Evolutionary conservation across 2,797 vertebrate genomes (phyloP).

Genomic region (Hippocampus kuda): DNA sequence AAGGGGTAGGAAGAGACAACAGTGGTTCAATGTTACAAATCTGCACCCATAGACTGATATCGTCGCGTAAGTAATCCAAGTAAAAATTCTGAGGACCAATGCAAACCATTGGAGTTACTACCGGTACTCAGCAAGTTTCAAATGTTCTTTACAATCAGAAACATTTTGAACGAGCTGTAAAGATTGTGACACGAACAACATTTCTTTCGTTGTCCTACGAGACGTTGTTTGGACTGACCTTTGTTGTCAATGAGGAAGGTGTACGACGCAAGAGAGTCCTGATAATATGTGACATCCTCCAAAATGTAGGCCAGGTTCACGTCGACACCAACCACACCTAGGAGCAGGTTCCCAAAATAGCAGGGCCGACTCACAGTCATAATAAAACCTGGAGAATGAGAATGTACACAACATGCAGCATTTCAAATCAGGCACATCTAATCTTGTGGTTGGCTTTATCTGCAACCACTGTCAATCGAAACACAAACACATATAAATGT

Average conservation of each 20-base stretch:
- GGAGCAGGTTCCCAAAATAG: constrained; percentile 92
- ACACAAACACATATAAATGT: neutral
- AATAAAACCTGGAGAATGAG: constrained; percentile 75
- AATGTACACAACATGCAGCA: neutral
- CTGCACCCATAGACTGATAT: constrained; percentile 10
- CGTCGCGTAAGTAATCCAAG: neutral
- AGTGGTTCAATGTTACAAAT: constrained; percentile 4
- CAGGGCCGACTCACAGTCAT: constrained; percentile 97
- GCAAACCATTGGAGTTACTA: neutral
- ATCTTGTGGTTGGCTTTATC: neutral
- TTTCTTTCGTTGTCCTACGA: neutral
- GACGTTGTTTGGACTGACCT: constrained; percentile 63
- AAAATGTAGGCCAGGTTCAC: constrained; percentile 96
- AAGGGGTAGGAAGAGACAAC: neutral
- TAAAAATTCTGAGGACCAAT: neutral
- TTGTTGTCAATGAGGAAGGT: constrained; percentile 99
- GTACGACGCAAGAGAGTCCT: constrained; percentile 94
- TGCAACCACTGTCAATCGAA: neutral
- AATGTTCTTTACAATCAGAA: too few relatives aligned
- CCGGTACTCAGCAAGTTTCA: too few relatives aligned
- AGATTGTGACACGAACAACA: too few relatives aligned
- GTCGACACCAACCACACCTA: constrained; percentile 94
- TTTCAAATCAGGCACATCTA: neutral
- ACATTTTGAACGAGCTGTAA: too few relatives aligned
- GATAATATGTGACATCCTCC: constrained; percentile 97